Base-by-base conservation (phyloP, 37 sponge, comb jelly and placozoan genomes). In the Lycopodina hypogea region DNA sequence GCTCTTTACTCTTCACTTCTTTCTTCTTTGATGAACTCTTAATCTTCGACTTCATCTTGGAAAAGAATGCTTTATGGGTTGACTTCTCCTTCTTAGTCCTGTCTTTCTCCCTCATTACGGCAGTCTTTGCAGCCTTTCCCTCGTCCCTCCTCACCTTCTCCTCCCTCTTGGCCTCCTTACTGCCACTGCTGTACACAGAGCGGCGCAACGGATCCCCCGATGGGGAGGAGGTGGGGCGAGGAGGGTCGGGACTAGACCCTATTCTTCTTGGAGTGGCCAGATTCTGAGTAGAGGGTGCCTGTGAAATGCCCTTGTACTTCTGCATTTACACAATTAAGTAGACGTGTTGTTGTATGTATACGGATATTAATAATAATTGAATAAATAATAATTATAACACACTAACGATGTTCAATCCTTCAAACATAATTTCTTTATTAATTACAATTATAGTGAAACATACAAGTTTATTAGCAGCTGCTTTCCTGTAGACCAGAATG, bases 401-500 rank as follows among this genome's bases (percentile, higher is more conserved):
- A 53, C 17, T 53, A 53, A 53, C 12, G 17, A 12, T 53, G 12
- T 53, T 53, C 17, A 53, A 53, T 53, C 17, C 17, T 17, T 53
- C 17, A 53, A 53, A 53, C 17, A 53, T 53, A 19, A 53, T 53
- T 53, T 19, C 17, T 53, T 19, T 53, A 19, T 19, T 53, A 19
- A n/a, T n/a, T n/a, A n/a, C n/a, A n/a, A n/a, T n/a, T n/a, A n/a
- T n/a, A n/a, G n/a, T n/a, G n/a, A 18, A 19, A 48, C 52, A 23
- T 24, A 33, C 58, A 11, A 56, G 59, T 24, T 61, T 39, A 8
- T 62, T 76, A 3, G 21, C 36, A 18, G 67, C 68, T 32, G 78
- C 42, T 55, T 85, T 75, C 42, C 93, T 45, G 53, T 80, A 88
- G 42, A 89, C 29, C 69, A 89, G 37, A 11, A 93, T 89, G 77